These are phyloP conservation scores for Philaethria dido DNA, from an alignment of 2,888 invertebrate species.

Conservation along the genomic window DNA sequence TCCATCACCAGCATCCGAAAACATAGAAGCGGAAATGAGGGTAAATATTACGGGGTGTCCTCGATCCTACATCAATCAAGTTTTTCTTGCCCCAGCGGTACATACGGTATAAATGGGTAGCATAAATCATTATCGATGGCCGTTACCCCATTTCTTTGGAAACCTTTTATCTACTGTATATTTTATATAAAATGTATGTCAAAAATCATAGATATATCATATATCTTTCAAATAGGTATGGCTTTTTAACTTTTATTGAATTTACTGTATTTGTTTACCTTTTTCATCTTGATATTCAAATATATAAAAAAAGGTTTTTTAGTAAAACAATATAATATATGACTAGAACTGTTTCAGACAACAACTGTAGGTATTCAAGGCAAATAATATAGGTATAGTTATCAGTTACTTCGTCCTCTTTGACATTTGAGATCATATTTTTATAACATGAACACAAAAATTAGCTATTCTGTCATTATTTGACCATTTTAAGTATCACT, in stretches of 20 bases:
- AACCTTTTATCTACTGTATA: slow-evolving; percentile 59
- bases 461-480: not conserved
- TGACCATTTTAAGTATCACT: not conserved
- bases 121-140: slow-evolving; percentile 78
- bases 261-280: no score
- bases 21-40: slow-evolving; percentile 55
- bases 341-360: no score
- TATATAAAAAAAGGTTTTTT: no score
- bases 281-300: no score
- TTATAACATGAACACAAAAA: not conserved
- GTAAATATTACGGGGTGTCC: slow-evolving; percentile 61
- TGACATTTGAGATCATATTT: no score
- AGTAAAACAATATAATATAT: no score
- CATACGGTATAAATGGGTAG: slow-evolving; percentile 64
- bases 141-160: slow-evolving; percentile 41
- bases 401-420: no score
- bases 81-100: slow-evolving; percentile 61
- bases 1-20: slow-evolving; percentile 49
- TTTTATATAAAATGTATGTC: slow-evolving; percentile 19
- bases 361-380: not conserved
- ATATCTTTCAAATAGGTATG: slow-evolving; percentile 22
- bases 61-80: slow-evolving; percentile 74
- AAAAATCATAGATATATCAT: slow-evolving; percentile 22
- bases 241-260: no score
- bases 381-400: not conserved